Base-by-base conservation (phyloP, 1,140 invertebrate genomes). In the Heliconius nattereri region DNA sequence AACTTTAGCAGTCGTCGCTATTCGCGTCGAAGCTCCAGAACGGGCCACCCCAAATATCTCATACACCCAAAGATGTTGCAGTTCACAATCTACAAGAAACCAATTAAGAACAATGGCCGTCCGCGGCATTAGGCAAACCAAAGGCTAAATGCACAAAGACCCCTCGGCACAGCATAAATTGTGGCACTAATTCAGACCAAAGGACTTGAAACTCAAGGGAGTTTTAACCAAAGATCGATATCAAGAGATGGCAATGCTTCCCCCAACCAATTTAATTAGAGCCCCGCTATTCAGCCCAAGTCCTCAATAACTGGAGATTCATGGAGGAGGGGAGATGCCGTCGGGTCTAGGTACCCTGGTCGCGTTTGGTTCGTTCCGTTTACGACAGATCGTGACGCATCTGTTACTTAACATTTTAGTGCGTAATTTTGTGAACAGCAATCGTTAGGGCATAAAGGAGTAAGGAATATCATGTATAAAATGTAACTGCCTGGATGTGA, bases 221-320 rank as follows among this genome's bases (percentile, higher is more conserved):
- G 89, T 85, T 83, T 79, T 84, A 84, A 86, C 88, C 86, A 88
- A 89, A 93, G 91, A 93, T 93, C 90, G 88, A 93, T 93, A 93
- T 91, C 90, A 86, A 89, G 86, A 86, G 88, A 90, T 89, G 88
- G 87, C 87, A 86, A 86, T 84, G 79, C 76, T 73, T 83, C 83
- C 85, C 85, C 83, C 52, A 77, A 82, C 89, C 90, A 89, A 85
- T 86, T 60, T 81, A 84, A 49, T 57, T 60, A 84, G 90, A 88
- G 79, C 90, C 81, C 85, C 85, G 81, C 82, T 82, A 85, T 87
- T 86, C 83, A 85, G 80, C 78, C 76, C 78, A 81, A 81, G 80
- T 83, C 82, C 75, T 82, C 81, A 81, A 86, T 84, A 83, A 81
- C 82, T 83, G 78, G 78, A 75, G 80, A 83, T 83, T 85, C 82